These are phyloP conservation scores for Drosophila anomalipes DNA, from an alignment of 2,888 invertebrate species.

Conservation along the genomic window DNA sequence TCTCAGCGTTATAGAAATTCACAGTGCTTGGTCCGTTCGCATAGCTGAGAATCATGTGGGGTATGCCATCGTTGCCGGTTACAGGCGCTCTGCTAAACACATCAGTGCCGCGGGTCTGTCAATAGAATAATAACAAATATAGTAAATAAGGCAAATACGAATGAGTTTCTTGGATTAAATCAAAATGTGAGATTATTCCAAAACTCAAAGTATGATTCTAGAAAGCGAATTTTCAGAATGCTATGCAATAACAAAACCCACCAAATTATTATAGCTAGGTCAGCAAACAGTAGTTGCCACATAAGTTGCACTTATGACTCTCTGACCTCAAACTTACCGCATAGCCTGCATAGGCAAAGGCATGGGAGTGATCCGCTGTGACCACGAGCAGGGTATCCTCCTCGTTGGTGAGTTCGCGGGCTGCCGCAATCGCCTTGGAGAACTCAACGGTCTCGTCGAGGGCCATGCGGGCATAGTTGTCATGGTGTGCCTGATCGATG, in stretches of 20 bases:
- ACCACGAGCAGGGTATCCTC: conserved; percentile 93
- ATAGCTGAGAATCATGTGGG: conserved; percentile 90
- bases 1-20: conserved; percentile 70
- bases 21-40: conserved; percentile 90
- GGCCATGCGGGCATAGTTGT: conserved; percentile 80
- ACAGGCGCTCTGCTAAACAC: conserved; percentile 71
- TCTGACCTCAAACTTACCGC: conserved; percentile 83
- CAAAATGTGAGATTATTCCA: not conserved
- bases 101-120: conserved; percentile 76
- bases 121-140: not conserved
- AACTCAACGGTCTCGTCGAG: conserved; percentile 88
- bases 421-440: conserved; percentile 89
- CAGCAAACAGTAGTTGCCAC: not conserved
- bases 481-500: conserved; percentile 84
- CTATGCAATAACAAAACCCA: not conserved
- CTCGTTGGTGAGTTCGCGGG: conserved; percentile 87
- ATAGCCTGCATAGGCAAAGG: conserved; percentile 91
- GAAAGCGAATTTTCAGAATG: not conserved
- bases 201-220: not conserved
- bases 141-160: not conserved
- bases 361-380: conserved; percentile 93
- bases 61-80: conserved; percentile 86
- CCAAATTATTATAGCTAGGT: not conserved
- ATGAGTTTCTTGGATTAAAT: not conserved
- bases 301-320: not conserved